These are phyloP conservation scores for Creontiades dilutus DNA, from an alignment of 2,888 invertebrate species.

Conservation along the genomic window DNA sequence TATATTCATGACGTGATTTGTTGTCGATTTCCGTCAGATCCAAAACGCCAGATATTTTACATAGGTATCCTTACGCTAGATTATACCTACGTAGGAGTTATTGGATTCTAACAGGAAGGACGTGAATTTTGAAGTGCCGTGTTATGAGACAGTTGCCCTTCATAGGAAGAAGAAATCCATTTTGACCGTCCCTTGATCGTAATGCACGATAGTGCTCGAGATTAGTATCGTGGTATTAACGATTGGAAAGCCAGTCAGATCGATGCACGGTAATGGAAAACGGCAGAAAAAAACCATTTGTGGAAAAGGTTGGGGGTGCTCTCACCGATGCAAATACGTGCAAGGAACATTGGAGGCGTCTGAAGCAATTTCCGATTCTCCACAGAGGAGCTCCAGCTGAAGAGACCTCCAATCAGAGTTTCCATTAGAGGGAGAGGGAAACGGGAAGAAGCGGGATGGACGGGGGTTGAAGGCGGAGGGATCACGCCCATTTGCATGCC, in stretches of 20 bases:
- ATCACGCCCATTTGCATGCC: constrained; percentile 65
- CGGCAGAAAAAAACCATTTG: constrained; percentile 18
- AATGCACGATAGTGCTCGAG: not conserved
- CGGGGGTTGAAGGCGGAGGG: constrained; percentile 31
- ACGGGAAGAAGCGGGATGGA: not conserved
- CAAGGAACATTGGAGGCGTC: constrained; percentile 36
- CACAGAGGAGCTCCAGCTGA: constrained; percentile 37
- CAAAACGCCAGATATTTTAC: not conserved
- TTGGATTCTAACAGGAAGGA: not conserved
- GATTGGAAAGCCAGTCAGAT: not conserved
- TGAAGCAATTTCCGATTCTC: constrained; percentile 69
- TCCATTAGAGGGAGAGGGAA: constrained; percentile 43
- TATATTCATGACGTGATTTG: too few relatives aligned
- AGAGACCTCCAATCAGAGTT: constrained; percentile 51
- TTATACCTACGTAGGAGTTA: not conserved
- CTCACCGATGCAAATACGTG: constrained; percentile 69
- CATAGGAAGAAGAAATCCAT: not conserved
- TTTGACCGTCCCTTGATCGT: not conserved
- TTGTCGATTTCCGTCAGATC: too few relatives aligned
- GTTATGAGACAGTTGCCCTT: too few relatives aligned
- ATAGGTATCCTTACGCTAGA: not conserved
- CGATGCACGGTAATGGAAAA: not conserved
- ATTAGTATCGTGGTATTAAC: constrained; percentile 10
- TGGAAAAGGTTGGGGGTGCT: constrained; percentile 38
- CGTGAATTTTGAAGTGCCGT: not conserved